Percentiles rank a stretch among this genome's conserved stretches.
Conservation (phyloP, 2,797 vertebrate species). For the Sus cebifrons region DNA sequence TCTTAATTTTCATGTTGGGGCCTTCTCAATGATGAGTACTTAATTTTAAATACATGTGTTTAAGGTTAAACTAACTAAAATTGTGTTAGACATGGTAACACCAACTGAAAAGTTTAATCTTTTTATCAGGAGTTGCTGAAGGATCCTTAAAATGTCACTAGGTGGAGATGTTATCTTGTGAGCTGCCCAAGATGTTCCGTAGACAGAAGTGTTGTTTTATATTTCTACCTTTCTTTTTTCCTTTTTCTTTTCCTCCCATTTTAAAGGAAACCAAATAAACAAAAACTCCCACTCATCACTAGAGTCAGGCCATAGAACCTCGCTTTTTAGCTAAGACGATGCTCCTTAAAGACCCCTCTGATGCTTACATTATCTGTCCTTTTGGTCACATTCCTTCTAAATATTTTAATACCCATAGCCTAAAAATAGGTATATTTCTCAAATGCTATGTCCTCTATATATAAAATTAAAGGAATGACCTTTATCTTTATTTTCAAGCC, state of each 20-base stretch:
- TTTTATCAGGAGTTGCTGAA: constrained; percentile 26
- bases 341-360: neutral
- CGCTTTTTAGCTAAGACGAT: constrained; percentile 23
- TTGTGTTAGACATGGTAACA: neutral
- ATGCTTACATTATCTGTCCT: neutral
- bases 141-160: constrained; percentile 40
- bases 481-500: constrained; percentile 9
- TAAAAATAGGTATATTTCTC: constrained; percentile 10
- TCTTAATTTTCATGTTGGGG: neutral
- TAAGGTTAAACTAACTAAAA: constrained; percentile 2
- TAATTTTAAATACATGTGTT: constrained; percentile 7
- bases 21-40: neutral
- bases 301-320: neutral
- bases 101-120: neutral
- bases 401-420: neutral
- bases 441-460: constrained; percentile 6
- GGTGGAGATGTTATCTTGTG: constrained; percentile 48
- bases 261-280: constrained; percentile 54
- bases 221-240: neutral
- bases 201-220: neutral
- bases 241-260: neutral
- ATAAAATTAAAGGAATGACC: neutral
- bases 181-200: neutral
- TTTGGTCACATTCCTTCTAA: constrained; percentile 55
- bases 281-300: neutral